Base-by-base conservation (phyloP, 2,113 vertebrate species). In the Carassius carassius region DNA sequence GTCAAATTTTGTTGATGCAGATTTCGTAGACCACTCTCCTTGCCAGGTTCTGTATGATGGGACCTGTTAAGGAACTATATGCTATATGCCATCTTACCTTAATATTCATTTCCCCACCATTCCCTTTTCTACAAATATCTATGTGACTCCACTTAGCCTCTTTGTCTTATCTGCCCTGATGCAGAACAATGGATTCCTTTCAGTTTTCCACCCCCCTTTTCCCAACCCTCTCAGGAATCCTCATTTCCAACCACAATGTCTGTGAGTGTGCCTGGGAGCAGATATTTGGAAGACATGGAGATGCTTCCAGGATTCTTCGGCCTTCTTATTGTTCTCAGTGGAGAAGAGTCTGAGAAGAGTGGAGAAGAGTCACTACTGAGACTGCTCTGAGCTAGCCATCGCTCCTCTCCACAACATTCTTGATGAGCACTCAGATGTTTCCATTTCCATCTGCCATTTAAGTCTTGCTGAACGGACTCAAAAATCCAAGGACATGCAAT, bases 241-340 rank as follows among this genome's bases (percentile, higher is more conserved):
- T 89, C 82, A 91, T 93, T 94, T 94, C 93, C 92, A 67, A 94
- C 94, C 92, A 85, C 93, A 92, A 89, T 87, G 89, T 92, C 92
- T 91, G 87, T 89, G 91, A 92, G 91, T 78, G 83, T 86, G 88
- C 90, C 91, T 92, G 90, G 90, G 89, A 93, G 90, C 91, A 92
- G 90, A 92, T 92, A 92, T 90, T 93, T 91, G 91, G 92, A 92
- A 91, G 91, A 91, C 82, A 88, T 89, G 89, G 91, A 85, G 91
- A 92, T 92, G 89, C 84, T 89, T 91, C 78, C 81, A 89, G 87
- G 87, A 80, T 65, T 76, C 80, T 85, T 86, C 78, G 58, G 73
- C 84, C 69, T 37, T 60, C 82, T 86, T 83, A 86, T 91, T 90
- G 88, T 89, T 89, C 89, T 89, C 86, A 29, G 19, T 85, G 86